Evolutionary conservation across 30 jellyfish, hydroid and myxozoan species (phyloP), one percentile per base, ranked within the genome.

Genomic region (Nemopilema nomurai): DNA sequence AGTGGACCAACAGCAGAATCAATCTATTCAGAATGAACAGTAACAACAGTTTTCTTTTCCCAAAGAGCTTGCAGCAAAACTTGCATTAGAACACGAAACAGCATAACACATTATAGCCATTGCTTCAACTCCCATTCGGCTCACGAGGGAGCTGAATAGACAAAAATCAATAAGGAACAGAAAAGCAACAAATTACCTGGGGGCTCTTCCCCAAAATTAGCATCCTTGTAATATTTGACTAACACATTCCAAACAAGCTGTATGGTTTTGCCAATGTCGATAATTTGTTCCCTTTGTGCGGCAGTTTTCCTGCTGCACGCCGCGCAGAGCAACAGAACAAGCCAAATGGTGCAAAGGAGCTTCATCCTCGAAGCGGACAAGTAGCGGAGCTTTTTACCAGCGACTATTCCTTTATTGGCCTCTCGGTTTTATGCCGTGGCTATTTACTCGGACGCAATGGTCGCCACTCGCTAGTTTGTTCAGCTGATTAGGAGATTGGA

Each of bases 241-340:
- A 83, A 62, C 8, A 79, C 31, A 1, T 67, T 71, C 91, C 91
- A 83, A 28, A 83, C 75, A 57, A 53, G 52, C 41, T 83, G 91
- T 22, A 83, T 78, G 16, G 91, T 67, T 24, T 51, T 21, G 53
- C 80, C 76, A 30, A 83, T 30, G 33, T 83, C 91, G 49, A 71
- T 50, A 4, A 86, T 29, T 24, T 70, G 8, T 1, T 8, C 74
- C 0, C 27, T 18, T 27, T 64, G 62, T 23, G 51, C 49, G 41
- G 69, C 1, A 4, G 29, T 8, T 9, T 31, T 31, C 25, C 79
- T 32, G 33, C 76, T 23, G 33, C 33, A 6, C 8, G 51, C 17
- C 3, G 1, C 53, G 23, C 30, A 67, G 4, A 23, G 18, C n/a
- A 22, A 67, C 50, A 23, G 9, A 41, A 41, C 57, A 41, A 41